Percentiles rank a stretch among this genome's conserved stretches.
Evolutionary conservation across 1,140 invertebrate genomes (phyloP).

Genomic region (Homalodisca vitripennis): DNA sequence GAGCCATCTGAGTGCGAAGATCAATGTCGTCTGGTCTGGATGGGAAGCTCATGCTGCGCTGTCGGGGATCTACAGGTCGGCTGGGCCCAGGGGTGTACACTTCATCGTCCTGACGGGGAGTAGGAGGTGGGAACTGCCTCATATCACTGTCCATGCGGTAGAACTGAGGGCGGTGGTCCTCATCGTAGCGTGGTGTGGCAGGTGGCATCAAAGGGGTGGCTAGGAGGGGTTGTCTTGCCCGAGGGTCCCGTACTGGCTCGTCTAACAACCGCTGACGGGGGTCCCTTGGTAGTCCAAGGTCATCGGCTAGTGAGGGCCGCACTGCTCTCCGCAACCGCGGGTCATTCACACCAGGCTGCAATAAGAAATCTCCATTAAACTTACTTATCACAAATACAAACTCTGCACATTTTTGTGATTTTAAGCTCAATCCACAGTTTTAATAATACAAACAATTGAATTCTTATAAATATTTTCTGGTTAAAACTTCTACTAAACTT

Average conservation of each 20-base stretch:
- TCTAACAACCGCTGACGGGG: conserved; percentile 22
- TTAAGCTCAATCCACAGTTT: too few relatives aligned
- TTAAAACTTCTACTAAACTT: too few relatives aligned
- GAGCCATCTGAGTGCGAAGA: conserved; percentile 1
- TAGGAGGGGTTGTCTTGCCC: background rate
- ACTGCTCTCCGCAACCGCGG: conserved; percentile 15
- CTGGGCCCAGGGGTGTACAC: background rate
- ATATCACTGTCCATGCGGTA: conserved; percentile 8
- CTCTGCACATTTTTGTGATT: background rate
- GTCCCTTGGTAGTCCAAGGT: background rate
- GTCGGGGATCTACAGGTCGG: conserved; percentile 21
- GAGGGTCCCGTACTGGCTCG: conserved; percentile 4
- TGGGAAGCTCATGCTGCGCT: background rate
- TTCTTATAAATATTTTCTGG: too few relatives aligned
- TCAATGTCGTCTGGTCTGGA: background rate
- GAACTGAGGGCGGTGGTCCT: conserved; percentile 17
- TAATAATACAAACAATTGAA: too few relatives aligned
- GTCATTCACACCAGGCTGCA: conserved; percentile 26
- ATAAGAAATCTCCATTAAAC: background rate
- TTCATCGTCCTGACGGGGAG: conserved; percentile 29
- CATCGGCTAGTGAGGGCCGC: background rate
- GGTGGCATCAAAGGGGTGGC: background rate
- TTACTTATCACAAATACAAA: background rate
- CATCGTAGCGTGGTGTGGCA: conserved; percentile 24
- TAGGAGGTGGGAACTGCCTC: conserved; percentile 23